Conservation (phyloP, 1,140 invertebrate species). For the Drosophila mayri region DNA sequence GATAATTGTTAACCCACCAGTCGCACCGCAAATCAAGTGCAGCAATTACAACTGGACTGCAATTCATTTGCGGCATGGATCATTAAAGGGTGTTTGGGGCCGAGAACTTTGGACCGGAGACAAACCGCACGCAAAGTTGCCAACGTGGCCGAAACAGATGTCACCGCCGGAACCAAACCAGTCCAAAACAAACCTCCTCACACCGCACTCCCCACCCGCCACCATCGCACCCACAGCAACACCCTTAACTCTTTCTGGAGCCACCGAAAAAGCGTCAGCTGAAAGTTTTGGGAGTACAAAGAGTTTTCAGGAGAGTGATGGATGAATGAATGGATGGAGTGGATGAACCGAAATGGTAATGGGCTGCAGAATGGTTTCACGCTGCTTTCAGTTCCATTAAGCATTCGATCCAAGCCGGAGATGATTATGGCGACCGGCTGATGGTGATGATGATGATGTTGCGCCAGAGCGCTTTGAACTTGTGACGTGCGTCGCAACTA, state of each 20-base stretch:
- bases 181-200: conserved; percentile 32
- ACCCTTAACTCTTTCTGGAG: conserved; percentile 9
- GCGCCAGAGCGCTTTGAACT: conserved; percentile 42
- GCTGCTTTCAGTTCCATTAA: conserved; percentile 65
- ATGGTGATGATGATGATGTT: conserved; percentile 15
- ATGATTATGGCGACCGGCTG: conserved; percentile 10
- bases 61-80: conserved; percentile 73
- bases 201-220: not conserved
- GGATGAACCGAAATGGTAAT: conserved; percentile 22
- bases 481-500: conserved; percentile 41
- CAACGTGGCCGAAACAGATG: conserved; percentile 72
- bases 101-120: conserved; percentile 47
- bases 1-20: conserved; percentile 78
- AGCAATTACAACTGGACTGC: conserved; percentile 77
- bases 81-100: conserved; percentile 33
- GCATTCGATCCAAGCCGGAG: conserved; percentile 46
- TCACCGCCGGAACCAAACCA: conserved; percentile 62
- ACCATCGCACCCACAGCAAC: not conserved
- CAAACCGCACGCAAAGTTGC: conserved; percentile 78
- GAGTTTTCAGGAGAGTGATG: conserved; percentile 40
- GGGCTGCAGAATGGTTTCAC: conserved; percentile 25
- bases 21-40: conserved; percentile 80
- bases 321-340: conserved; percentile 41
- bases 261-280: conserved; percentile 32
- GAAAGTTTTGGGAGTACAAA: conserved; percentile 54